Conservation (phyloP, 1,140 invertebrate species). For the Physella acuta region DNA sequence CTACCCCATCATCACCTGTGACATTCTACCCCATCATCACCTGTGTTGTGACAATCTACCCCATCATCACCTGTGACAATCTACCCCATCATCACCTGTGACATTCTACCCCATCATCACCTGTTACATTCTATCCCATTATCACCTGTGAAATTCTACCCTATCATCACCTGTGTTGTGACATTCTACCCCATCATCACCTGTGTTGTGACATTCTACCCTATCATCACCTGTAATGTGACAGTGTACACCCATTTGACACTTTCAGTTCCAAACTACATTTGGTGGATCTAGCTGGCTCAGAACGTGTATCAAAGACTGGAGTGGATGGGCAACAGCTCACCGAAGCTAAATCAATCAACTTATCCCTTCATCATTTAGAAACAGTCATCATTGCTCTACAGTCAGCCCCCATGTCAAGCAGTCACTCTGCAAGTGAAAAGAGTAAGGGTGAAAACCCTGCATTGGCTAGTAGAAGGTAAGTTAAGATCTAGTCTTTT, state of each 20-base stretch:
- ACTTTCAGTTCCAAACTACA: conserved; percentile 67
- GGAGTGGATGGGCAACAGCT: conserved; percentile 64
- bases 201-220: too few species aligned
- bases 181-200: too few species aligned
- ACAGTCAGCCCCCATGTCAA: conserved; percentile 29
- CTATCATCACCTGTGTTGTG: too few species aligned
- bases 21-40: too few species aligned
- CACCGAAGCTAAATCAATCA: conserved; percentile 68
- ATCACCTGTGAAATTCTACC: too few species aligned
- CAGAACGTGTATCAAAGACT: conserved; percentile 60
- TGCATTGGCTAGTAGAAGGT: conserved; percentile 9
- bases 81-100: too few species aligned
- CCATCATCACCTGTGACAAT: too few species aligned
- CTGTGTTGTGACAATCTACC: too few species aligned
- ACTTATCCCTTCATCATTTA: conserved; percentile 70
- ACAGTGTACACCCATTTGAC: not conserved
- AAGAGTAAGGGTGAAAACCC: conserved; percentile 6
- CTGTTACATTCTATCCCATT: too few species aligned
- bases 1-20: too few species aligned
- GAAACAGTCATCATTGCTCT: conserved; percentile 60
- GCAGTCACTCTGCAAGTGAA: conserved; percentile 7
- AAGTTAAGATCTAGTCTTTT: not conserved
- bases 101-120: too few species aligned
- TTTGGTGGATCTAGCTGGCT: conserved; percentile 71
- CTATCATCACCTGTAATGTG: too few species aligned